Evolutionary conservation across 2,797 vertebrate species (phyloP).

Genomic region (Typhlichthys subterraneus): DNA sequence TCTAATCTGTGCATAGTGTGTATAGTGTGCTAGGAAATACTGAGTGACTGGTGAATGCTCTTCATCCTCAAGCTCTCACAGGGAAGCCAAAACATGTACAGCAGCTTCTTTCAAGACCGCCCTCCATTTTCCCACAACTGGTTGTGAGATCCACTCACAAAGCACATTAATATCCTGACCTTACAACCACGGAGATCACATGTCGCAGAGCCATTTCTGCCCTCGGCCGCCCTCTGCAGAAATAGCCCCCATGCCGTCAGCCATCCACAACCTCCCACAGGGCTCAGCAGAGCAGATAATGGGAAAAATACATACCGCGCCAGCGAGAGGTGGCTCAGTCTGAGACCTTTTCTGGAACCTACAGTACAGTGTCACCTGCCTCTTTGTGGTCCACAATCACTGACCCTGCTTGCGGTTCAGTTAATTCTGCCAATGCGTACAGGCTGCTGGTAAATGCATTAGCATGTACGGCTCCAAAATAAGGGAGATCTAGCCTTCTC

Average conservation of each 20-base stretch:
- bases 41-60: no score
- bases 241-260: conserved; percentile 49
- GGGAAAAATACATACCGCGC: conserved; percentile 50
- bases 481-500: no score
- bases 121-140: conserved; percentile 6
- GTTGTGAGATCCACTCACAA: conserved; percentile 9
- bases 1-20: background rate
- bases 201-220: conserved; percentile 38
- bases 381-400: conserved; percentile 31
- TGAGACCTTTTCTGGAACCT: conserved; percentile 24
- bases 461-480: conserved; percentile 19
- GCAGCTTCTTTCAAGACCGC: background rate
- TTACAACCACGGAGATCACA: conserved; percentile 18
- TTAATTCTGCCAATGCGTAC: conserved; percentile 10
- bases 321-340: conserved; percentile 5
- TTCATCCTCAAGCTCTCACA: no score
- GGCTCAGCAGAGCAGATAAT: conserved; percentile 63
- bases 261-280: conserved; percentile 38
- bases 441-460: background rate
- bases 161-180: conserved; percentile 32
- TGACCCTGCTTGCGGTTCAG: conserved; percentile 15
- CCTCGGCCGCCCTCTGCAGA: conserved; percentile 41
- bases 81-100: background rate
- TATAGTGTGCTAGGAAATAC: no score
- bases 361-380: conserved; percentile 19